Percentiles rank a stretch among this genome's conserved stretches.
Conservation (phyloP, 2,888 invertebrate genomes). For the Taphrorychus bicolor region DNA sequence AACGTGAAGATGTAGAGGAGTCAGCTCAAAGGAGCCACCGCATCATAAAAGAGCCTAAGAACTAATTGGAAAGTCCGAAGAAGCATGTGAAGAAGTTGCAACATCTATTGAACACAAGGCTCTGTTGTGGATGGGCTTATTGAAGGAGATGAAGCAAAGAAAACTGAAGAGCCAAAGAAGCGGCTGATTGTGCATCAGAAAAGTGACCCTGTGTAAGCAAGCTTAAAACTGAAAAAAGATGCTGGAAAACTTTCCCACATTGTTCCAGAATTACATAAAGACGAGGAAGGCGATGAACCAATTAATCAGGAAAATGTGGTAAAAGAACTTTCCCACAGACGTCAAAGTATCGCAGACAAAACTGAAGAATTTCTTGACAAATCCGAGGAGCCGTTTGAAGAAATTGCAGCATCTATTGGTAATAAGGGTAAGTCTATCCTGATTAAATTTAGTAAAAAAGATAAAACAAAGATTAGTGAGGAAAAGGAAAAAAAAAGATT, state of each 20-base stretch:
- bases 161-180: background rate
- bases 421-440: conserved; percentile 2
- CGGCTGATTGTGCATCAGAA: background rate
- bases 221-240: no score
- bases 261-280: background rate
- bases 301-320: background rate
- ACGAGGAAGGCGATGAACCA: background rate
- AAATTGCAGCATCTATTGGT: conserved; percentile 1
- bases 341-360: conserved; percentile 16
- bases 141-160: background rate
- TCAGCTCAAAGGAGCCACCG: background rate
- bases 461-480: no score
- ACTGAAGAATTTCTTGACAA: conserved; percentile 31
- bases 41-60: conserved; percentile 19
- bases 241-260: background rate
- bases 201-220: background rate
- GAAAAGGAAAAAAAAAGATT: no score
- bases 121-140: background rate
- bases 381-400: conserved; percentile 25
- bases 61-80: conserved; percentile 16
- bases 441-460: background rate
- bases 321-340: conserved; percentile 4
- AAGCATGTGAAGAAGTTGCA: conserved; percentile 6
- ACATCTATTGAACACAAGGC: background rate
- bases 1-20: background rate